These are phyloP conservation scores for Acleris holmiana DNA, from an alignment of 2,888 invertebrate genomes.

Conservation along the genomic window DNA sequence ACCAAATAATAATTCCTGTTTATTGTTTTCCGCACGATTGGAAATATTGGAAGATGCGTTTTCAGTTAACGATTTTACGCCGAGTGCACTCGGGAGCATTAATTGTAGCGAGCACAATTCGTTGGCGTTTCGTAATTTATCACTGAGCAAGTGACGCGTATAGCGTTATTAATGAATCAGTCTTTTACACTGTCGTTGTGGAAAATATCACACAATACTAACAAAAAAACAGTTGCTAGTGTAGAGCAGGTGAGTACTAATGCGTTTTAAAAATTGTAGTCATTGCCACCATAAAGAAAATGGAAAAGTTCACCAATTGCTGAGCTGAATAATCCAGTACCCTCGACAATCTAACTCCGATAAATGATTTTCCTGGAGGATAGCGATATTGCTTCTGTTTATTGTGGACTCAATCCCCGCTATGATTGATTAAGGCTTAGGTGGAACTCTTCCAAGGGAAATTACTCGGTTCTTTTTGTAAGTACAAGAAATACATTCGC, in stretches of 20 bases:
- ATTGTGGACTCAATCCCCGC: constrained; percentile 66
- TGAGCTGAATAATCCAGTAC: constrained; percentile 57
- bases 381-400: constrained; percentile 67
- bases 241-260: background rate
- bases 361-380: constrained; percentile 67
- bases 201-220: no score
- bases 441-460: constrained; percentile 67
- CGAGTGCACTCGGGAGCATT: constrained; percentile 27
- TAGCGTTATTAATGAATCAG: background rate
- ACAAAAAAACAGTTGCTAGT: no score
- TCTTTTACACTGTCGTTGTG: no score
- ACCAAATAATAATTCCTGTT: constrained; percentile 40
- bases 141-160: no score
- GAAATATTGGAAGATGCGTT: constrained; percentile 34
- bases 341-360: constrained; percentile 55
- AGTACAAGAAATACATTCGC: constrained; percentile 33
- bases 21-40: constrained; percentile 35
- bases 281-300: constrained; percentile 19
- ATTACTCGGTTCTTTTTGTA: constrained; percentile 62
- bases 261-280: constrained; percentile 5
- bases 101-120: constrained; percentile 5
- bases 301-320: constrained; percentile 29
- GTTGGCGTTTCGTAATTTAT: background rate
- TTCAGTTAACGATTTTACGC: constrained; percentile 28
- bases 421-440: constrained; percentile 74